These are phyloP conservation scores for Phragmatobia fuliginosa DNA, from an alignment of 2,888 invertebrate species.

Conservation along the genomic window DNA sequence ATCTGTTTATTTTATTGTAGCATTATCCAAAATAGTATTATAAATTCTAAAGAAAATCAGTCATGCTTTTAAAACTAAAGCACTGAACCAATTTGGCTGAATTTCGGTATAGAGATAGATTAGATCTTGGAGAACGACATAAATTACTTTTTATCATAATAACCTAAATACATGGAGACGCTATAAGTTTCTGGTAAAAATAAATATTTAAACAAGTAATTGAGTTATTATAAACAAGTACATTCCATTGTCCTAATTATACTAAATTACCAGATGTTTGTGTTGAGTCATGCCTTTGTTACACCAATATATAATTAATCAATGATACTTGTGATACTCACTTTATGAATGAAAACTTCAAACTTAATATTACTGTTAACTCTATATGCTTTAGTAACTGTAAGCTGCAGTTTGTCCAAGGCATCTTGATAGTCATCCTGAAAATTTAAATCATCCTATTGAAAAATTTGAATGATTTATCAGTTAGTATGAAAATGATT, in stretches of 20 bases:
- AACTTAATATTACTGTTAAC: slow-evolving; percentile 98
- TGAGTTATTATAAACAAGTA: not conserved
- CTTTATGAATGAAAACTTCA: slow-evolving; percentile 99
- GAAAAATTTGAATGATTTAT: not conserved
- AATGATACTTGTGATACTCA: slow-evolving; percentile 57
- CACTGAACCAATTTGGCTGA: too few relatives aligned
- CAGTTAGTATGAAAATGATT: not conserved
- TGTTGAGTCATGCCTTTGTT: slow-evolving; percentile 28
- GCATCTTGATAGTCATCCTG: slow-evolving; percentile 99
- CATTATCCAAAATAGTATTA: too few relatives aligned
- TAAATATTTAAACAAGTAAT: not conserved
- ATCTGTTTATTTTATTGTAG: not conserved
- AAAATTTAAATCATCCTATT: slow-evolving; percentile 38
- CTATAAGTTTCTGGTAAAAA: too few relatives aligned
- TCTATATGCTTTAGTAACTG: slow-evolving; percentile 97
- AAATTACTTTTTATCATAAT: too few relatives aligned
- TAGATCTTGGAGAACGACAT: too few relatives aligned
- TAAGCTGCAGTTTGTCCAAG: slow-evolving; percentile 95
- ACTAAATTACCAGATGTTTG: slow-evolving; percentile 19
- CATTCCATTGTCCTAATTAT: not conserved
- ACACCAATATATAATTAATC: slow-evolving; percentile 27
- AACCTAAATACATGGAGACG: too few relatives aligned
- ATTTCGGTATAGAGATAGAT: too few relatives aligned
- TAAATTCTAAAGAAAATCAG: too few relatives aligned
- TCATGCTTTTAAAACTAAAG: too few relatives aligned